A percentile compares a stretch with the other conserved stretches of the same genome.
These are phyloP conservation scores for Harpalus rufipes DNA, from an alignment of 2,888 invertebrate genomes.

Conservation along the genomic window DNA sequence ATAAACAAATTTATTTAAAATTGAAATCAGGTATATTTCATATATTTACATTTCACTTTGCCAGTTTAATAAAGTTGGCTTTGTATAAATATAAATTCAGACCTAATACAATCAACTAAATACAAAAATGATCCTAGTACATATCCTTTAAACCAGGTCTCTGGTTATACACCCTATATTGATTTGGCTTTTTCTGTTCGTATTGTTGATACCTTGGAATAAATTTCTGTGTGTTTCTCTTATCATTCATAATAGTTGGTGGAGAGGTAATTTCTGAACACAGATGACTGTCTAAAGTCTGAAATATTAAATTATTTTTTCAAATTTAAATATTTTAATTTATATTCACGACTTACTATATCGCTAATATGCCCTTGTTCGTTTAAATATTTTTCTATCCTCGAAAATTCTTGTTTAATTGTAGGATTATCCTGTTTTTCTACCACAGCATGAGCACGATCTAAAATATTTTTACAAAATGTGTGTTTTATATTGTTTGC, in stretches of 20 bases:
- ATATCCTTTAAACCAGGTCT: slow-evolving; percentile 62
- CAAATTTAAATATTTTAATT: slow-evolving; percentile 16
- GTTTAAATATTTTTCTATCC: slow-evolving; percentile 79
- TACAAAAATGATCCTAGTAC: slow-evolving; percentile 26
- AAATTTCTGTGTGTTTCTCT: slow-evolving; percentile 27
- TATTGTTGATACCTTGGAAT: slow-evolving; percentile 53
- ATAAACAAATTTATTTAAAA: slow-evolving; percentile 12
- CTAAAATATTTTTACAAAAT: slow-evolving; percentile 82
- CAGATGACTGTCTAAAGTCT: slow-evolving; percentile 76
- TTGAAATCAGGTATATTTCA: neutral
- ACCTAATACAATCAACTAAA: slow-evolving; percentile 37
- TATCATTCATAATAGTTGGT: neutral
- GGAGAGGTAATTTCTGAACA: slow-evolving; percentile 73
- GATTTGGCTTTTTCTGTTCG: slow-evolving; percentile 40
- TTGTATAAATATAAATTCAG: slow-evolving; percentile 32
- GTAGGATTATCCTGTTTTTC: slow-evolving; percentile 79
- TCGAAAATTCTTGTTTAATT: slow-evolving; percentile 79
- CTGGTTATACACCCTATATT: slow-evolving; percentile 55
- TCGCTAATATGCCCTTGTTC: slow-evolving; percentile 79
- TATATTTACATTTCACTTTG: slow-evolving; percentile 27
- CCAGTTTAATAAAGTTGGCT: slow-evolving; percentile 24
- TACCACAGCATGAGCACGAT: slow-evolving; percentile 78
- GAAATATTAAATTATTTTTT: slow-evolving; percentile 68
- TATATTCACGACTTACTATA: slow-evolving; percentile 74
- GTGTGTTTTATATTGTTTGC: slow-evolving; percentile 80